Evolutionary conservation across 1,140 invertebrate genomes (phyloP).

Genomic region (Bathynomus jamesi): DNA sequence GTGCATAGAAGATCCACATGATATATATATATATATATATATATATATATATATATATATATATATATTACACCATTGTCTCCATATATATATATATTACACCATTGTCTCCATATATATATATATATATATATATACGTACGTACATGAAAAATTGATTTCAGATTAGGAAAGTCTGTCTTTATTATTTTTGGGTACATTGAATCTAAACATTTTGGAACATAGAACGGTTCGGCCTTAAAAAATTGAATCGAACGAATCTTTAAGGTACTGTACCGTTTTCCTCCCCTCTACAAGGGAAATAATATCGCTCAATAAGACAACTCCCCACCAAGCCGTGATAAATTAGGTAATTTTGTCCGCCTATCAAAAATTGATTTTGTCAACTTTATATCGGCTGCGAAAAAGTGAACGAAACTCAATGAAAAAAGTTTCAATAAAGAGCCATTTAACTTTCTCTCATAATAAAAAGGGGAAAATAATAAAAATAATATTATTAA

Average conservation of each 20-base stretch:
- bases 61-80: background rate
- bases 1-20: background rate
- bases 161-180: background rate
- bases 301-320: background rate
- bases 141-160: background rate
- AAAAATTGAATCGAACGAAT: background rate
- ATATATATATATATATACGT: background rate
- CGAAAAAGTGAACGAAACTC: too few relatives aligned
- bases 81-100: background rate
- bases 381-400: background rate
- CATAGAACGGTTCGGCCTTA: too few relatives aligned
- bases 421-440: too few relatives aligned
- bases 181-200: background rate
- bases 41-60: slow-evolving; percentile 3
- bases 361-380: background rate
- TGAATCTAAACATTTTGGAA: background rate
- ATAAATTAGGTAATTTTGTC: background rate
- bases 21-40: background rate
- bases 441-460: too few relatives aligned
- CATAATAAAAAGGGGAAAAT: too few relatives aligned
- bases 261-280: background rate
- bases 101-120: background rate
- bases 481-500: too few relatives aligned
- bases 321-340: background rate
- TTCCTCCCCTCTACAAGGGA: background rate